Conservation (phyloP, 2,888 invertebrate species). For the Orchestes rusci region DNA sequence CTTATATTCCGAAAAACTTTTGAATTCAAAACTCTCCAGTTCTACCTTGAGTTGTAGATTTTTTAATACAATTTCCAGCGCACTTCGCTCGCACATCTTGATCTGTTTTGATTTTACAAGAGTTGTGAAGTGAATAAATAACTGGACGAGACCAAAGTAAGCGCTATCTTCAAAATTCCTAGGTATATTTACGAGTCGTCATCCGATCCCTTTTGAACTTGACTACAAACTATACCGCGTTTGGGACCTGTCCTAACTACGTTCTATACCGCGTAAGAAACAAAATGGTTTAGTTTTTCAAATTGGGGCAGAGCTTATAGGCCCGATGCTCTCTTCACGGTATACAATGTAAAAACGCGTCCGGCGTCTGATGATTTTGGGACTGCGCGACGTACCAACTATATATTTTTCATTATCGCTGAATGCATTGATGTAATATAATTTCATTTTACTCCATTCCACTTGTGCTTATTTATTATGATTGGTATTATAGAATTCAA, state of each 20-base stretch:
- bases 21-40: slow-evolving; percentile 11
- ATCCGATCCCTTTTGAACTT: neutral
- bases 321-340: slow-evolving; percentile 7
- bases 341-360: slow-evolving; percentile 9
- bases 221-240: slow-evolving; percentile 8
- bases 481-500: too few species aligned
- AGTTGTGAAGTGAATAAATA: slow-evolving; percentile 3
- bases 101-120: slow-evolving; percentile 5
- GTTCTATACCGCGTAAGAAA: slow-evolving; percentile 8
- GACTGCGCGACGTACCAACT: too few species aligned
- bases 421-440: too few species aligned
- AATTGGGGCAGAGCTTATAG: slow-evolving; percentile 8
- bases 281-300: neutral
- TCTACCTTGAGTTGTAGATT: slow-evolving; percentile 4
- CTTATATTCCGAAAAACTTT: slow-evolving; percentile 4
- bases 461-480: too few species aligned
- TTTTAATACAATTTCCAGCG: neutral
- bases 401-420: too few species aligned
- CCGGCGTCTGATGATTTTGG: too few species aligned
- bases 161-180: neutral
- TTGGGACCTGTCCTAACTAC: slow-evolving; percentile 5
- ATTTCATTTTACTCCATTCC: too few species aligned
- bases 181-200: slow-evolving; percentile 2
- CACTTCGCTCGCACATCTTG: slow-evolving; percentile 8
- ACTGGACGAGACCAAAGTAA: neutral